Percentiles rank a stretch among this genome's conserved stretches.
Conservation (phyloP, 2,888 invertebrate genomes). For the Caenorhabditis wallacei region DNA sequence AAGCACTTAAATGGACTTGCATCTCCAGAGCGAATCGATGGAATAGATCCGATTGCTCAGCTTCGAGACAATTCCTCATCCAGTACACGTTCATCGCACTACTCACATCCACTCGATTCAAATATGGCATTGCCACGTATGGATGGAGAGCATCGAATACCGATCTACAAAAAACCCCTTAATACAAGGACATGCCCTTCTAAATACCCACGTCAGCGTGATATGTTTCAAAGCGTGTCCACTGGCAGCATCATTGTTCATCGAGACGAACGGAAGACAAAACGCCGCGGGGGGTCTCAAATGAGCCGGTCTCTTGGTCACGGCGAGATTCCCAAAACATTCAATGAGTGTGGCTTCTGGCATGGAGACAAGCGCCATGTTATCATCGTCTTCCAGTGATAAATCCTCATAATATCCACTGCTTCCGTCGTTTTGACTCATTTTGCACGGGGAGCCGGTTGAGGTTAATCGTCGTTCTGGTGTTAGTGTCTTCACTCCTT, state of each 20-base stretch:
- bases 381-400: constrained; percentile 33
- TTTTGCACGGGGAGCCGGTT: constrained; percentile 49
- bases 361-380: constrained; percentile 46
- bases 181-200: not conserved
- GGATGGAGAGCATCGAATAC: constrained; percentile 67
- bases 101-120: constrained; percentile 41
- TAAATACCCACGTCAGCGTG: constrained; percentile 56
- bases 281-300: constrained; percentile 67
- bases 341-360: constrained; percentile 61
- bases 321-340: constrained; percentile 64
- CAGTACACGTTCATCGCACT: constrained; percentile 58
- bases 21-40: constrained; percentile 66
- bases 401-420: constrained; percentile 58
- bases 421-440: constrained; percentile 46
- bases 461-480: not conserved
- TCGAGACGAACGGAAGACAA: constrained; percentile 70
- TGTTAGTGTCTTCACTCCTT: constrained; percentile 36
- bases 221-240: constrained; percentile 68
- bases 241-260: constrained; percentile 60
- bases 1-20: constrained; percentile 62
- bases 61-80: constrained; percentile 57
- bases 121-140: constrained; percentile 60
- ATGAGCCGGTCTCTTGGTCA: constrained; percentile 58
- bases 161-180: not conserved
- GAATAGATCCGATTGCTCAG: constrained; percentile 59